Evolutionary conservation across 1,140 invertebrate genomes (phyloP), one percentile per base, ranked within the genome.

Genomic region (Paralvinella palmiformis): DNA sequence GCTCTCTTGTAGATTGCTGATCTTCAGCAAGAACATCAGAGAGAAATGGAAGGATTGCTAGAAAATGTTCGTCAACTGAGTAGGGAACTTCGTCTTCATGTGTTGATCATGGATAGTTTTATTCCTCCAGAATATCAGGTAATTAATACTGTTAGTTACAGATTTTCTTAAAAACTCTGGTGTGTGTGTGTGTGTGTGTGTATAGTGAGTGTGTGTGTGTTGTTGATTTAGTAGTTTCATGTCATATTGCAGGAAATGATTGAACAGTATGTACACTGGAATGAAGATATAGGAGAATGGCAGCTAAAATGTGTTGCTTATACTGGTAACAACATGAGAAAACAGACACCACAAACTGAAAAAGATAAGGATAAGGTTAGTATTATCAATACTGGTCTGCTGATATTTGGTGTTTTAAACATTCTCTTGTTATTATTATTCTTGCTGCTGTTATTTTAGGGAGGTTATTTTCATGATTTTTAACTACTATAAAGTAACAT

Each of bases 201-300:
- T n/a, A n/a, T n/a, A n/a, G n/a, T n/a, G n/a, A n/a, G n/a, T n/a
- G n/a, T n/a, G n/a, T n/a, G n/a, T n/a, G n/a, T n/a, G n/a, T n/a
- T n/a, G n/a, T n/a, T n/a, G n/a, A n/a, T n/a, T n/a, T 48, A 20
- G 27, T 48, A 24, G 10, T 53, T 17, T 53, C n/a, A n/a, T 41
- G 10, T 41, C 10, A 41, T n/a, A 59, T 70, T 72, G n/a, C 74
- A 94, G 87, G 89, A 90, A 62, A 86, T 95, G 81, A 92, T 98
- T 64, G 92, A 96, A 73, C 85, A 89, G 70, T 91, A 95, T 77
- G 91, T 94, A 17, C 88, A 90, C 72, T 98, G 94, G 93, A 98
- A 97, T 83, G 94, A 98, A 80, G 94, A 98, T 71, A 94, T 96
- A 53, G 95, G 94, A 20, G 96, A 99, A 79, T 99, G 95, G 92